These are phyloP conservation scores for Zaprionus gabonicus DNA, from an alignment of 1,140 invertebrate genomes.

Conservation along the genomic window DNA sequence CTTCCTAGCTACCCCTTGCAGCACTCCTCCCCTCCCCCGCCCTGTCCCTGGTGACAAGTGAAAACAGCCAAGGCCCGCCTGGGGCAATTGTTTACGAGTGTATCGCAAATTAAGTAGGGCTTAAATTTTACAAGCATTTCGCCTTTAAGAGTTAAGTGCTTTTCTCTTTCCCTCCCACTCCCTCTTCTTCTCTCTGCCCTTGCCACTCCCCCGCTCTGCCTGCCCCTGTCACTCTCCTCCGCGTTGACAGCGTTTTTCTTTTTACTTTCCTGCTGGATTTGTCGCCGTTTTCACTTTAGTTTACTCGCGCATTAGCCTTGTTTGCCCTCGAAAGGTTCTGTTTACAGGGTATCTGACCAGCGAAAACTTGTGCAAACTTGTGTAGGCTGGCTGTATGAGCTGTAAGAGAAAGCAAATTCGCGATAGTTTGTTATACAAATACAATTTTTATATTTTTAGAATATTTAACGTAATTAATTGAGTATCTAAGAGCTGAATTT, in stretches of 20 bases:
- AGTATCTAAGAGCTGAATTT: too few relatives aligned
- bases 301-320: neutral
- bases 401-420: fast-evolving
- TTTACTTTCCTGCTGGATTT: slow-evolving; percentile 16
- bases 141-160: slow-evolving; percentile 81
- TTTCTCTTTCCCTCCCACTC: slow-evolving; percentile 57
- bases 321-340: neutral
- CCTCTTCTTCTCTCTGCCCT: neutral
- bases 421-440: neutral
- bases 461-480: too few relatives aligned
- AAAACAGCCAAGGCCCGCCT: slow-evolving; percentile 46
- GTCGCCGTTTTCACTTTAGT: neutral
- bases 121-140: slow-evolving; percentile 82
- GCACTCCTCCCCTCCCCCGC: neutral
- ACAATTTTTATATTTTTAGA: neutral
- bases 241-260: slow-evolving; percentile 22
- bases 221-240: neutral
- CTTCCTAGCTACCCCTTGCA: too few relatives aligned
- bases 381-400: neutral
- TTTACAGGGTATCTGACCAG: neutral
- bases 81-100: slow-evolving; percentile 79
- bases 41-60: slow-evolving; percentile 59
- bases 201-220: neutral
- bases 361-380: neutral
- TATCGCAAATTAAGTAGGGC: slow-evolving; percentile 81